Evolutionary conservation across 2,113 vertebrate genomes (phyloP), one percentile per base, ranked within the genome.

Genomic region (Halichoeres trimaculatus): DNA sequence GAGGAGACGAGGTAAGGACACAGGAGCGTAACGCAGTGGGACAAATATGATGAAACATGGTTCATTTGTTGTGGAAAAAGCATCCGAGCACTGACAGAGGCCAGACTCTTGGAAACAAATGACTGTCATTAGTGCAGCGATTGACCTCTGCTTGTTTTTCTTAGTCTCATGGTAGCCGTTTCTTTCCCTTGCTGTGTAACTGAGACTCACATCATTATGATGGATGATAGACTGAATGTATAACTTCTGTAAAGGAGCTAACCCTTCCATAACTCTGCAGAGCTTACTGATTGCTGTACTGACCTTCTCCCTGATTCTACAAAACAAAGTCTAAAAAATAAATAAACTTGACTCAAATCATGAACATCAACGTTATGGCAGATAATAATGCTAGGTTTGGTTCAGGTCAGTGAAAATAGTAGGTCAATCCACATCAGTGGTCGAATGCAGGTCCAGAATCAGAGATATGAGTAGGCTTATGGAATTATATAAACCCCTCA

Each of bases 1-100:
- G 97, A 98, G 14, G 97, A 99, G 92, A 99, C 98, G 0, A 95
- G 98, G 98, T 99, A 89, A 70, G 66, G 34, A 55, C 56, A 54
- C 22, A 41, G 34, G 0, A 30, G n/a, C 40, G 51, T 5, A 22
- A 19, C 10, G 14, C 24, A 34, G 24, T 23, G 3, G 26, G 54
- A 66, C 11, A 48, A 45, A 19, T 64, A 30, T 24, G 40, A 30
- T 30, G 30, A 30, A 2, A 72, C 58, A 40, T 41, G 53, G 12
- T 71, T 60, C 20, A 57, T 76, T 83, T 67, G 52, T 22, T 53
- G 17, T 53, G n/a, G 30, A 81, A 63, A 56, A 74, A 64, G n/a
- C 9, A 38, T 52, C 0, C 14, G 40, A 14, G 22, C 34, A n/a
- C 22, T 52, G 20, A 67, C 11, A 22, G 35, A 55, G 10, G 40